phyloP scores from a whole-genome alignment of 2,113 vertebrate species.

The Hippocampus mohnikei region DNA sequence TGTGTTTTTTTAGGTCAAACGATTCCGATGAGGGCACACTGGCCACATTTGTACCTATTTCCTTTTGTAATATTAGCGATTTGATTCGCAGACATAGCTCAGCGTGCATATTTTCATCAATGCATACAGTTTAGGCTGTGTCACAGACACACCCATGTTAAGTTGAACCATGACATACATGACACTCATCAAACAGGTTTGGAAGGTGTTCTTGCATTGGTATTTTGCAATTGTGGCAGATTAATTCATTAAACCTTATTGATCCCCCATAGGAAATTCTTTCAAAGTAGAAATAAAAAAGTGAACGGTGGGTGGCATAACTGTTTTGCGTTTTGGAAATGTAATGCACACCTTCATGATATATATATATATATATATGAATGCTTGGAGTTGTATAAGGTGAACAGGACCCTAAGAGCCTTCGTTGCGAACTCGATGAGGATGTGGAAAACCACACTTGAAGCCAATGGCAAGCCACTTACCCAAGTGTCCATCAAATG shows the following conservation, averaged over 20 bases:
- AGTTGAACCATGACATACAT: background rate
- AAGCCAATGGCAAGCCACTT: too few species aligned
- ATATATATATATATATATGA: too few species aligned
- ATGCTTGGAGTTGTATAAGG: too few species aligned
- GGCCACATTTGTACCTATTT: background rate
- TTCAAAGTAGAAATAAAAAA: background rate
- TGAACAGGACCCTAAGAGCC: too few species aligned
- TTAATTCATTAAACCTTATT: background rate
- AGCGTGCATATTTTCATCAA: background rate
- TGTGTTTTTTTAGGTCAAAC: background rate
- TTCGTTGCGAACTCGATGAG: too few species aligned
- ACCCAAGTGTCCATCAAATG: too few species aligned
- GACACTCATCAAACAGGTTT: background rate
- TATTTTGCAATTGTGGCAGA: background rate
- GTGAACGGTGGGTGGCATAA: background rate
- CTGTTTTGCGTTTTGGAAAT: background rate
- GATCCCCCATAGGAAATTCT: background rate
- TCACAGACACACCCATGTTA: background rate
- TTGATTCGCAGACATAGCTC: background rate
- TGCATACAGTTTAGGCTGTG: background rate
- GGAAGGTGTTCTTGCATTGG: background rate
- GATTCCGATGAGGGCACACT: background rate
- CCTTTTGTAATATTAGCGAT: background rate
- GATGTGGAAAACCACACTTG: too few species aligned
- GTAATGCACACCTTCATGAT: too few species aligned